phyloP scores from a whole-genome alignment of 1,140 invertebrate species.

The Papilio polyxenes region DNA sequence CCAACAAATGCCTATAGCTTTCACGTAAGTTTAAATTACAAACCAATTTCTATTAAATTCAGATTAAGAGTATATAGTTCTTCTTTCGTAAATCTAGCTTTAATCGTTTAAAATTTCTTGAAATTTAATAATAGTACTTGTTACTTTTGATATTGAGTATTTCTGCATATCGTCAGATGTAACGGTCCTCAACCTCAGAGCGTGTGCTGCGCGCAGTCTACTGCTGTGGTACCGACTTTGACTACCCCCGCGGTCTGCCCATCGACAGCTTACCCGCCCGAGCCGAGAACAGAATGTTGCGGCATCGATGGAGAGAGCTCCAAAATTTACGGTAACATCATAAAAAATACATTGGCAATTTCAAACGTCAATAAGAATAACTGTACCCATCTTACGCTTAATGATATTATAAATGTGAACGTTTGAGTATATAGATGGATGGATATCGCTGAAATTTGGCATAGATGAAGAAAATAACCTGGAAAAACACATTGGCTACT shows the following conservation, averaged over 20 bases:
- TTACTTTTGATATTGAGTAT: not conserved
- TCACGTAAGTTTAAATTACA: not conserved
- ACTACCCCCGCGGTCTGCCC: not conserved
- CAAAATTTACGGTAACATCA: constrained; percentile 57
- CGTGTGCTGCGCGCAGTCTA: constrained; percentile 53
- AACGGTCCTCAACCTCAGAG: constrained; percentile 42
- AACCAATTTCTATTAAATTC: not conserved
- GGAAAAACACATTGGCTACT: too few species aligned
- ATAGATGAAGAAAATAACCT: too few species aligned
- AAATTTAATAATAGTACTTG: not conserved
- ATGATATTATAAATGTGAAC: too few species aligned
- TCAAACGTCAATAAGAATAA: too few species aligned
- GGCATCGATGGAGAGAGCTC: constrained; percentile 51
- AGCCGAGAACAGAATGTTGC: constrained; percentile 53
- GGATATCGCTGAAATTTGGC: too few species aligned
- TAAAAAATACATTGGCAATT: not conserved
- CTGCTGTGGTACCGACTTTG: not conserved
- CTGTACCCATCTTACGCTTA: too few species aligned
- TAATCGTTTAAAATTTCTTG: too few species aligned
- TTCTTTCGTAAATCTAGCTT: too few species aligned
- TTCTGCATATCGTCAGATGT: constrained; percentile 47
- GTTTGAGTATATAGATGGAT: too few species aligned
- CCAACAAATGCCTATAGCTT: not conserved
- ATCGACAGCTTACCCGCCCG: not conserved
- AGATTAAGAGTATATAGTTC: too few species aligned